These are phyloP conservation scores for Leucoraja erinaceus DNA, from an alignment of 2,113 vertebrate genomes.

Conservation along the genomic window DNA sequence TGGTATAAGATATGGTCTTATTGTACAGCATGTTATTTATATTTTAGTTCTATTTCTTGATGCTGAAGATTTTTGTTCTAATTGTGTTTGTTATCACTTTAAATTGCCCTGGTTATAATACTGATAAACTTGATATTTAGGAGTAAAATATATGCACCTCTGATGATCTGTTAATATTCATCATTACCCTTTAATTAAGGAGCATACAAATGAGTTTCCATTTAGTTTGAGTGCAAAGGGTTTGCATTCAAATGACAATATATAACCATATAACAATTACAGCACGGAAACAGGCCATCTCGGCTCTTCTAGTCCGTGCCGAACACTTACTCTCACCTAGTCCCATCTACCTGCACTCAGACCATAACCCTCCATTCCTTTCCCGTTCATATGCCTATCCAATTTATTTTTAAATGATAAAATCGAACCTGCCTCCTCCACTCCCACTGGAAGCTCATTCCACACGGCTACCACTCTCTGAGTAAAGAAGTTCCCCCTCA, in stretches of 20 bases:
- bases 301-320: too few relatives aligned
- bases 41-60: not conserved
- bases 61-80: not conserved
- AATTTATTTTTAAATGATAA: too few relatives aligned
- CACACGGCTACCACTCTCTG: too few relatives aligned
- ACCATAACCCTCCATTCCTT: too few relatives aligned
- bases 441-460: too few relatives aligned
- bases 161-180: not conserved
- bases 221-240: not conserved
- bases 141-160: not conserved
- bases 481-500: too few relatives aligned
- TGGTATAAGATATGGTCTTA: not conserved
- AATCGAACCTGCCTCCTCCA: too few relatives aligned
- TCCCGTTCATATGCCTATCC: too few relatives aligned
- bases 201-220: not conserved
- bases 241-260: not conserved
- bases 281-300: too few relatives aligned
- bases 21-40: not conserved
- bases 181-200: slow-evolving; percentile 3
- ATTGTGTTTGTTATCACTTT: not conserved
- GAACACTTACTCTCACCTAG: too few relatives aligned
- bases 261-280: too few relatives aligned
- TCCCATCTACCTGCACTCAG: too few relatives aligned
- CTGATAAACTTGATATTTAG: not conserved
- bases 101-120: not conserved